These are phyloP conservation scores for Cyclargus thomasi DNA, from an alignment of 1,140 invertebrate genomes.

Conservation along the genomic window DNA sequence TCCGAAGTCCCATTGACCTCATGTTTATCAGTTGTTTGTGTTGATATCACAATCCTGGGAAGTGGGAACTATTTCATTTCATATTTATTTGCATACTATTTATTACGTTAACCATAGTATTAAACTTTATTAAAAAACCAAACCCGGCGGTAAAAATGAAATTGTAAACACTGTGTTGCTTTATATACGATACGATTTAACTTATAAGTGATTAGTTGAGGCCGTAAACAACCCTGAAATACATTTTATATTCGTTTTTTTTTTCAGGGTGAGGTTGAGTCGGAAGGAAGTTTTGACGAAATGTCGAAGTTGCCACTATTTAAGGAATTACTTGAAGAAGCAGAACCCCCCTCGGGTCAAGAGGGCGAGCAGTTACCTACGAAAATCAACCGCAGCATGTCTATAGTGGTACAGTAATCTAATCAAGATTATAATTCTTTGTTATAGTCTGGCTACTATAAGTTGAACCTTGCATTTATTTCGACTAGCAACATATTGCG, in stretches of 20 bases:
- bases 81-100: neutral
- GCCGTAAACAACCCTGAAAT: too few relatives aligned
- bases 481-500: too few relatives aligned
- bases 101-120: too few relatives aligned
- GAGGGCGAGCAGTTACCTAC: constrained; percentile 26
- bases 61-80: neutral
- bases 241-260: constrained; percentile 14
- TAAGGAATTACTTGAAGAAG: constrained; percentile 61
- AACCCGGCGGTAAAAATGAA: too few relatives aligned
- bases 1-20: neutral
- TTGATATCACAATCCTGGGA: neutral
- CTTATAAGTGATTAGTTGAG: too few relatives aligned
- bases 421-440: neutral
- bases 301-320: constrained; percentile 61
- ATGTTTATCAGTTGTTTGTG: neutral
- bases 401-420: constrained; percentile 44
- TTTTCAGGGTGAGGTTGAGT: constrained; percentile 78
- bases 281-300: constrained; percentile 79
- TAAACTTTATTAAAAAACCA: too few relatives aligned
- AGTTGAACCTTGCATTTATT: too few relatives aligned
- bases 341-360: constrained; percentile 36
- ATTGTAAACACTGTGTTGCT: too few relatives aligned
- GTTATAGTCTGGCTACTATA: too few relatives aligned
- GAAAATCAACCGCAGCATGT: constrained; percentile 48
- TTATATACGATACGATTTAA: too few relatives aligned